Evolutionary conservation across 2,797 vertebrate species (phyloP), one percentile per base, ranked within the genome.

Genomic region (Tympanoctomys barrerae): DNA sequence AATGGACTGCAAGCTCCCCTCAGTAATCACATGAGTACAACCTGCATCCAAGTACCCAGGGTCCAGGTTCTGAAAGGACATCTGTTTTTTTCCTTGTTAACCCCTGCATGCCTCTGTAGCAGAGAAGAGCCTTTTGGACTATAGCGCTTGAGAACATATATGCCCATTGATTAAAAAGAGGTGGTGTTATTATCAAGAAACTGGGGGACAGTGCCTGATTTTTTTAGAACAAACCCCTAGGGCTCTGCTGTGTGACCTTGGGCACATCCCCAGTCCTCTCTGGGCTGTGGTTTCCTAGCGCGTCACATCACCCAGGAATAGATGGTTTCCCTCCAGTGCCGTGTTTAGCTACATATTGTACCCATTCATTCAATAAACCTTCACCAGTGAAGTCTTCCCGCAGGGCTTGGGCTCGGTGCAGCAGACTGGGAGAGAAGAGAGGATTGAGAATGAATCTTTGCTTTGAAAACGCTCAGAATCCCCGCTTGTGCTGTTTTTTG

Each of bases 221-320:
- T 89, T 80, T 59, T 91, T 42, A 61, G n/a, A 89, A 84, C 42
- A 71, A 94, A 91, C 22, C 13, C 18, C 31, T 31, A 36, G 42
- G 24, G 73, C 42, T 91, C 42, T 89, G 84, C 89, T 92, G 71
- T 94, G 92, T 97, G 96, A 95, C 91, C 62, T 31, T 77, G 91
- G 78, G 26, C 28, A 71, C 11, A 46, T 90, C 49, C 39, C 62
- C 90, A 90, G 12, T 87, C 88, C 73, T 94, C 83, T 96, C 91
- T 96, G 89, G 70, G 73, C 71, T 78, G 90, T 77, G 14, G 61
- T 89, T 94, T 97, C 87, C 26, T 96, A 42, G n/a, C 79, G 36
- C 68, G 22, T 42, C 73, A 80, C 64, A 85, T 83, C n/a, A 68
- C n/a, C 28, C 68, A 66, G n/a, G 52, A 77, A 82, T 73, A 77